Evolutionary conservation across 2,797 vertebrate genomes (phyloP), one percentile per base, ranked within the genome.

Genomic region (Chelidonichthys spinosus): DNA sequence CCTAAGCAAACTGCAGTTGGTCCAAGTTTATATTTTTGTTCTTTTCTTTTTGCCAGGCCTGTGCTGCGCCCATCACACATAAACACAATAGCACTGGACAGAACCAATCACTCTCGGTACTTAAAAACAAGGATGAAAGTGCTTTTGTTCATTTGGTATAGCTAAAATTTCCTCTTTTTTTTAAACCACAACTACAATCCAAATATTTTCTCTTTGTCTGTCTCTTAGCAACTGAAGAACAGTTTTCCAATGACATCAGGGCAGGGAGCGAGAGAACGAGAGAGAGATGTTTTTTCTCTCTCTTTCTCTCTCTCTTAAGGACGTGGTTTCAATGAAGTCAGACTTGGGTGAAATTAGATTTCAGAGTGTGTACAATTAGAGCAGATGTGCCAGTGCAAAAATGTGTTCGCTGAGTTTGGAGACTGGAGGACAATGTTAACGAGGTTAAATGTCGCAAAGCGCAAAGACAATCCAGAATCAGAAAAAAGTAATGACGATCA

Each of bases 181-280:
- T 58, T 7, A 74, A 86, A 90, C 87, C 90, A 89, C 88, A 87
- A 90, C 92, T 89, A 86, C 89, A 84, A 89, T 85, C 91, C 88
- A 93, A 94, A 94, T 94, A 95, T 94, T 94, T 93, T 91, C 85
- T 88, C 88, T 93, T 81, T 59, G 83, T 78, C 73, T 49, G 93
- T 95, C 90, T 89, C 94, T 91, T 94, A 95, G 94, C 94, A 95
- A 95, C 94, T 72, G 86, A 85, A 86, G 89, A 93, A 90, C 90
- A 87, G 88, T 93, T 94, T 94, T 94, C 93, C 93, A 91, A 87
- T 94, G 93, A 94, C 91, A 91, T 94, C 91, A 92, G 90, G 84
- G 87, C 74, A 83, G 74, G 66, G 85, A 85, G 87, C 13, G 71
- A 88, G 77, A 83, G 84, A 81, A 81, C 2, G 53, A 78, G 76